Conservation (phyloP, 2,797 vertebrate species). For the Perdix hodgsoniae region DNA sequence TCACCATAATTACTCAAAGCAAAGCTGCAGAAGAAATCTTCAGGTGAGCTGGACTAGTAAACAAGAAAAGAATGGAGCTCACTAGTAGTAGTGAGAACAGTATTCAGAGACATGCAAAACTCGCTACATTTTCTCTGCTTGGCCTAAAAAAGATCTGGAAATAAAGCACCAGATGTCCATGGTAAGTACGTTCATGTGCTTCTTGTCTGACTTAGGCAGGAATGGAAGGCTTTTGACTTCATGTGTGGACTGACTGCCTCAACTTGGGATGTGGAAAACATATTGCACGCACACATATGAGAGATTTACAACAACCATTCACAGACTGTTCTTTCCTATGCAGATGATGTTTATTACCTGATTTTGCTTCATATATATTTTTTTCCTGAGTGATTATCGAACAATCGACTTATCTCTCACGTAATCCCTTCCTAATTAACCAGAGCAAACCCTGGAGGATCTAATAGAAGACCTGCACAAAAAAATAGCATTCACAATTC, state of each 20-base stretch:
- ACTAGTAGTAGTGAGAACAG: neutral
- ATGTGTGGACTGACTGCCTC: neutral
- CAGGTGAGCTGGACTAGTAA: neutral
- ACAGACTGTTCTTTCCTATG: constrained; percentile 23
- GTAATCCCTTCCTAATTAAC: constrained; percentile 54
- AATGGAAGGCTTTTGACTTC: neutral
- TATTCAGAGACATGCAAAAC: neutral
- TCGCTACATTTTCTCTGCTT: neutral
- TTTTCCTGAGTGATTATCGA: constrained; percentile 61
- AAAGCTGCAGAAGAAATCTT: neutral
- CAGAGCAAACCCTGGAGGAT: neutral
- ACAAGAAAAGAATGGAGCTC: neutral
- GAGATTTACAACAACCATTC: constrained; percentile 31
- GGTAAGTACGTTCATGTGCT: neutral
- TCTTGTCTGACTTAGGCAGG: neutral
- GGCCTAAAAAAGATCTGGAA: neutral
- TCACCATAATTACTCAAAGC: neutral
- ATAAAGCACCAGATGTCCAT: neutral
- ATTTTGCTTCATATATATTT: constrained; percentile 46
- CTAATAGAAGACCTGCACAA: constrained; percentile 32
- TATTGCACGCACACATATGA: neutral
- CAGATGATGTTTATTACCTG: constrained; percentile 68
- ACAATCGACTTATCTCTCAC: constrained; percentile 48
- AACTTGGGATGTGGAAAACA: neutral
- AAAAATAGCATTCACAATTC: constrained; percentile 15